Conservation (phyloP, 2,113 vertebrate species). For the Protobothrops mucrosquamatus region DNA sequence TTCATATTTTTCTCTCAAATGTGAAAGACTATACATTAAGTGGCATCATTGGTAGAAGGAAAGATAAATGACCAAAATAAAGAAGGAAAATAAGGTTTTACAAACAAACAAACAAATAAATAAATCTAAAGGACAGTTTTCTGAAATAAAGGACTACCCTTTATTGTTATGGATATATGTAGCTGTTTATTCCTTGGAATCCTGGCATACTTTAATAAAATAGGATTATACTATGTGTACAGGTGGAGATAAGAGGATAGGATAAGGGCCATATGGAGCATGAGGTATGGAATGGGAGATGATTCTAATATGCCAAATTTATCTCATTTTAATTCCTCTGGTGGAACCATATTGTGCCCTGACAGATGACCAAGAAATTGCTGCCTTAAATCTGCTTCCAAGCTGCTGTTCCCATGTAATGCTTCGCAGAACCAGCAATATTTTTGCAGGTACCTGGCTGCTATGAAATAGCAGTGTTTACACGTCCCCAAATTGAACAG, state of each 20-base stretch:
- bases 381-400: not conserved
- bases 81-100: not conserved
- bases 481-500: constrained; percentile 15
- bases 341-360: not conserved
- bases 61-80: not conserved
- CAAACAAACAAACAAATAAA: not conserved
- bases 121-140: not conserved
- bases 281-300: not conserved
- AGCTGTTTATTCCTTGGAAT: not conserved
- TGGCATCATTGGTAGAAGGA: not conserved
- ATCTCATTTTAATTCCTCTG: not conserved
- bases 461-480: constrained; percentile 3
- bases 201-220: not conserved
- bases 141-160: not conserved
- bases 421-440: not conserved
- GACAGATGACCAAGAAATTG: not conserved
- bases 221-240: not conserved
- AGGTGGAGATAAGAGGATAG: not conserved
- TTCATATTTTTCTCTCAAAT: not conserved
- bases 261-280: not conserved
- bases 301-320: not conserved
- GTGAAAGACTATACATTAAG: not conserved
- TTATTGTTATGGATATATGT: not conserved
- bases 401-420: not conserved
- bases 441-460: not conserved